Conservation (phyloP, 2,113 vertebrate genomes). For the Falco punctatus region DNA sequence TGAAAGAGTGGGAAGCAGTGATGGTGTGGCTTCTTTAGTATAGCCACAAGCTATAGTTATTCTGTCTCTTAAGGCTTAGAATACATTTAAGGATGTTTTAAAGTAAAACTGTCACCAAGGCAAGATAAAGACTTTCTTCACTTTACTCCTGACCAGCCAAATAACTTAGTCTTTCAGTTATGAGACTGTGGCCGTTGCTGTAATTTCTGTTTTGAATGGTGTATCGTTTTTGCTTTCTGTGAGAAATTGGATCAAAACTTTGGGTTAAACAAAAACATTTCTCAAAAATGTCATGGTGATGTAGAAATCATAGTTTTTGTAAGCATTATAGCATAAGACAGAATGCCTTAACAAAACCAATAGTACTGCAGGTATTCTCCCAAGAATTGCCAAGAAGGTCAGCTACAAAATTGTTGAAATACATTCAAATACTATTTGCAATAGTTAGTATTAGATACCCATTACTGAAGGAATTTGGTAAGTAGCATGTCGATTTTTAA, state of each 20-base stretch:
- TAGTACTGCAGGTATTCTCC: not conserved
- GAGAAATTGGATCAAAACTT: not conserved
- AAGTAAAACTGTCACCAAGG: not conserved
- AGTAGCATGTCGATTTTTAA: not conserved
- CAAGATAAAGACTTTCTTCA: not conserved
- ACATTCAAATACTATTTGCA: too few species aligned
- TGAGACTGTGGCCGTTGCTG: not conserved
- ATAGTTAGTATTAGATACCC: not conserved
- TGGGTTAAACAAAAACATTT: not conserved
- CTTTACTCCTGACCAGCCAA: not conserved
- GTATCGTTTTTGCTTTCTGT: not conserved
- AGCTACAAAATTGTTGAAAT: not conserved
- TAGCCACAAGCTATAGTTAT: not conserved
- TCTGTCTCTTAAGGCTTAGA: not conserved
- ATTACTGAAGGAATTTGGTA: not conserved
- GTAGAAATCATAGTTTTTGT: not conserved
- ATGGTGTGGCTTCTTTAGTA: not conserved
- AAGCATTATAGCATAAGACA: not conserved
- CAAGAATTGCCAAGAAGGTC: not conserved
- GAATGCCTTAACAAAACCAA: not conserved
- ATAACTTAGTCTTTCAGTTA: not conserved
- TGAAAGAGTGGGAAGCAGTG: not conserved
- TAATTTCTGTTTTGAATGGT: not conserved
- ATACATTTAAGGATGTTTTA: not conserved
- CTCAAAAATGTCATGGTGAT: not conserved